Evolutionary conservation across 2,797 vertebrate genomes (phyloP), one percentile per base, ranked within the genome.

Genomic region (Anguilla megastoma): DNA sequence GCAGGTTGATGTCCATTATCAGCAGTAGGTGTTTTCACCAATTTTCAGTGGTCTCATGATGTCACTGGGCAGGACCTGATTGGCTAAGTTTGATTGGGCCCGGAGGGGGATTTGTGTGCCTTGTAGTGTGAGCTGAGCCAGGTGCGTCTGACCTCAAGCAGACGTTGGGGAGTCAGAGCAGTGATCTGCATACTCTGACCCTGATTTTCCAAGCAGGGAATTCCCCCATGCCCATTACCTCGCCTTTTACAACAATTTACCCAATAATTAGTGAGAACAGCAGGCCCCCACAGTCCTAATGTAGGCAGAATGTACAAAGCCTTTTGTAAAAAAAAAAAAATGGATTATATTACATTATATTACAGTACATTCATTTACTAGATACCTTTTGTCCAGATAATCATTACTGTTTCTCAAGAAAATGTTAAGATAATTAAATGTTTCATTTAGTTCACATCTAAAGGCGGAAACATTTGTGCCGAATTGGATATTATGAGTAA

Each of bases 211-310:
- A 12, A 2, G 9, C 9, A 33, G 27, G n/a, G n/a, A 84, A 56
- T 84, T 56, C 50, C 83, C 83, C 2, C 8, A 84, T 58, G 84
- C 27, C 48, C 54, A 33, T 33, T 58, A 33, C 24, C 50, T 58
- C 18, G 14, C 14, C 4, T 58, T 58, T 85, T 85, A 85, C 54
- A 60, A 85, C 48, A 54, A 56, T 54, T 85, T 85, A 18, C 24
- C 84, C 36, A 27, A 52, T 84, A 84, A 85, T 85, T 85, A 85
- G 84, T 58, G 48, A 85, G 84, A 85, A 56, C 52, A 58, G 84
- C 50, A 85, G 50, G 54, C 14, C 27, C 30, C 30, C 10, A 54
- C 84, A 58, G 33, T 41, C 24, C 33, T 76, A 16, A 76, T 41
- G 12, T 76, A 12, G 0, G 27, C 30, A 30, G 30, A 74, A 30